Conservation (phyloP, 2,797 vertebrate species). For the Myioborus melanocephalus region DNA sequence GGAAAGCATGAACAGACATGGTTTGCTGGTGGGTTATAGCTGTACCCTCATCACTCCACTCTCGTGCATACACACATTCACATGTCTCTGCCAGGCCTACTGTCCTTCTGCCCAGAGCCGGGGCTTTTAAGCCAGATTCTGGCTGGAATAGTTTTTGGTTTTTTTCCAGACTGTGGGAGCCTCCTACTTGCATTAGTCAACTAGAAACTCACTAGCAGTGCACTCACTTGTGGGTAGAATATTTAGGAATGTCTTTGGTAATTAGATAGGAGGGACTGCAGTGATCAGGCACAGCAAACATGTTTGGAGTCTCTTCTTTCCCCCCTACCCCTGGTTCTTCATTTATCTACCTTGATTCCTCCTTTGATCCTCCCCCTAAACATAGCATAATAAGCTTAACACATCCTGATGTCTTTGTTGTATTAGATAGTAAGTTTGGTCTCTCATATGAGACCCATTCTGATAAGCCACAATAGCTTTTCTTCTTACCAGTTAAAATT, state of each 20-base stretch:
- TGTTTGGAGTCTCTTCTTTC: background rate
- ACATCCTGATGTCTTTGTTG: background rate
- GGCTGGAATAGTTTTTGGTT: accelerated
- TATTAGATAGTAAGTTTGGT: background rate
- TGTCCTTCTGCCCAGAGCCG: background rate
- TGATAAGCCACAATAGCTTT: background rate
- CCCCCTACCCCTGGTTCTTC: background rate
- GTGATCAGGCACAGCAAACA: background rate
- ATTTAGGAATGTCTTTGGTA: background rate
- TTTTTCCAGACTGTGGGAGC: background rate
- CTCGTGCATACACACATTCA: accelerated
- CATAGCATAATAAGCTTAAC: background rate
- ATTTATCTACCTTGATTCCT: background rate
- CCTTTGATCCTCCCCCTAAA: background rate
- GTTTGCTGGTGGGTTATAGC: background rate
- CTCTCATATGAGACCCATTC: background rate
- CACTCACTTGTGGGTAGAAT: background rate
- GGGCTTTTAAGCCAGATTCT: background rate
- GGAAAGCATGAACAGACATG: background rate
- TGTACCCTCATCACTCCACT: background rate
- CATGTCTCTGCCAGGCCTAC: background rate
- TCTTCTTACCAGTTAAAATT: background rate
- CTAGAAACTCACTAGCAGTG: background rate
- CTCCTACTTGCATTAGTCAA: background rate
- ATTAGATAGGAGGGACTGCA: background rate